Conservation (phyloP, 2,113 vertebrate genomes). For the Lasiurus borealis region DNA sequence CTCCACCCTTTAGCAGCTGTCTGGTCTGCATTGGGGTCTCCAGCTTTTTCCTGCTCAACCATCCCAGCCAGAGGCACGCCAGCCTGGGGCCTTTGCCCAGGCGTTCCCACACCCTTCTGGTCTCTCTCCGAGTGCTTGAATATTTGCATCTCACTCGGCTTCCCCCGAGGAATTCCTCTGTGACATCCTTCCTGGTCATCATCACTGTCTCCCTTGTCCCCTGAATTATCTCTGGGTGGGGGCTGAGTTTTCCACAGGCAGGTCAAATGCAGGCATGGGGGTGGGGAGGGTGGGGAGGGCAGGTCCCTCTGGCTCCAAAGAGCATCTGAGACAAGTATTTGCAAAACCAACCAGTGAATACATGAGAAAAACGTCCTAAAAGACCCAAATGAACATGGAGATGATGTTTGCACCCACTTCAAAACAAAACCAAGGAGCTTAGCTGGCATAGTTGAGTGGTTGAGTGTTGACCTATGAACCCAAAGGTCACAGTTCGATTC, state of each 20-base stretch:
- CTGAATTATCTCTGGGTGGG: background rate
- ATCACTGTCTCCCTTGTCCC: rapidly evolving
- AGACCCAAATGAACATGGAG: background rate
- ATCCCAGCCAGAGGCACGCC: no score
- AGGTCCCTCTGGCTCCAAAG: background rate
- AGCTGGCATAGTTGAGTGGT: no score
- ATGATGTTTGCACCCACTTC: no score
- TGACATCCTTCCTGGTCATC: background rate
- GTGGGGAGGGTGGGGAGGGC: no score
- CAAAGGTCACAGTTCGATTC: no score
- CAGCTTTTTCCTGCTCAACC: background rate
- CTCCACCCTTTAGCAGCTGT: background rate
- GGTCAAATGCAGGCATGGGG: background rate
- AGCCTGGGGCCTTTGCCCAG: background rate
- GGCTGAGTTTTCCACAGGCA: background rate
- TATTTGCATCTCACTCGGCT: no score
- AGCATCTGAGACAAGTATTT: background rate
- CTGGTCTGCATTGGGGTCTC: no score
- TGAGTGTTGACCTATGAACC: no score
- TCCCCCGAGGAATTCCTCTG: background rate
- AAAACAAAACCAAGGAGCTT: no score
- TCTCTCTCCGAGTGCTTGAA: background rate
- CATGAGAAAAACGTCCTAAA: background rate
- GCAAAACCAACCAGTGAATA: background rate
- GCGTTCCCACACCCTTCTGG: no score